phyloP scores from a whole-genome alignment of 2,888 invertebrate species.

The Lysandra bellargus region DNA sequence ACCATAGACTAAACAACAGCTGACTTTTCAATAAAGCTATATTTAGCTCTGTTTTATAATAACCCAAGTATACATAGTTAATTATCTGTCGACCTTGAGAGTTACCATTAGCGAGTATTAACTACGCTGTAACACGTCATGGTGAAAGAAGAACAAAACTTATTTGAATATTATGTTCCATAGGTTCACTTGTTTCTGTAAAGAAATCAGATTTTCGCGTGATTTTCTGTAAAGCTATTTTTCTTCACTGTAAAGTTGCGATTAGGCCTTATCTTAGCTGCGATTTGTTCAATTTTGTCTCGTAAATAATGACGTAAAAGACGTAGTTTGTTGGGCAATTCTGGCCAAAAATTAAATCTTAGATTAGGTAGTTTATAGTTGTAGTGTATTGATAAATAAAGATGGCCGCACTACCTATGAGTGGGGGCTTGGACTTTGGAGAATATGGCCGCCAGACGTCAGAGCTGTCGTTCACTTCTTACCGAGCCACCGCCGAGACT shows the following conservation, averaged over 20 bases:
- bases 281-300: not conserved
- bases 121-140: not conserved
- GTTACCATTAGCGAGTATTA: slow-evolving; percentile 13
- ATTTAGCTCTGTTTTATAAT: slow-evolving; percentile 1
- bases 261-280: not conserved
- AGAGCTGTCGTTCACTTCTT: too few relatives aligned
- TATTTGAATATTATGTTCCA: not conserved
- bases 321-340: too few relatives aligned
- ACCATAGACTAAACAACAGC: slow-evolving; percentile 14
- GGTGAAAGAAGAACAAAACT: not conserved
- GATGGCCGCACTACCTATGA: too few relatives aligned
- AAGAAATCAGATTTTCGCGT: not conserved
- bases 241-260: not conserved
- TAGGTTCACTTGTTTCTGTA: not conserved
- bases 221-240: not conserved
- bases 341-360: too few relatives aligned
- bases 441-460: too few relatives aligned
- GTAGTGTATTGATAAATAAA: too few relatives aligned
- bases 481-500: too few relatives aligned
- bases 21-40: not conserved
- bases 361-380: too few relatives aligned
- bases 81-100: not conserved
- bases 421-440: too few relatives aligned
- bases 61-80: not conserved
- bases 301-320: not conserved